These are phyloP conservation scores for Drosophila novamexicana DNA, from an alignment of 1,140 invertebrate species.

Conservation along the genomic window DNA sequence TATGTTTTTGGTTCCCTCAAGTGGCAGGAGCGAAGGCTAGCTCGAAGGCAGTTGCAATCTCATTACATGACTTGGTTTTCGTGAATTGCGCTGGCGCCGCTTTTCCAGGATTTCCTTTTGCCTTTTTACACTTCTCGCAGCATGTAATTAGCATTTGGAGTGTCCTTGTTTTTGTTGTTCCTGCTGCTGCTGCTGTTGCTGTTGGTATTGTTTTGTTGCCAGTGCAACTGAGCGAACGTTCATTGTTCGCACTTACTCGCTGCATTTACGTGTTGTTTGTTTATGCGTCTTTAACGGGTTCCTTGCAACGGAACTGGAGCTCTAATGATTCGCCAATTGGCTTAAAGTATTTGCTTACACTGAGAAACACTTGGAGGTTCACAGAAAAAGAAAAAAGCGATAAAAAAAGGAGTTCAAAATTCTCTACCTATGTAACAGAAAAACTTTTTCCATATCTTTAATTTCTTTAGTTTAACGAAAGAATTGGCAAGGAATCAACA, in stretches of 20 bases:
- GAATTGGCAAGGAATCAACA: neutral
- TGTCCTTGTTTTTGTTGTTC: conserved; percentile 5
- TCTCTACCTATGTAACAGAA: neutral
- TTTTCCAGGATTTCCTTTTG: conserved; percentile 45
- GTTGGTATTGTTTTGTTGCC: conserved; percentile 19
- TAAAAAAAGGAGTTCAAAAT: neutral
- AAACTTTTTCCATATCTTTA: no score
- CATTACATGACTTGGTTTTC: conserved; percentile 35
- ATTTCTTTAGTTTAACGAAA: no score
- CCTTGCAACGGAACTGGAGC: conserved; percentile 8
- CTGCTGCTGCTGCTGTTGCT: neutral
- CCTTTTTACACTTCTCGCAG: conserved; percentile 31
- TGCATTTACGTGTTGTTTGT: conserved; percentile 1
- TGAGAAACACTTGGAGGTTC: neutral
- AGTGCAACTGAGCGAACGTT: conserved; percentile 6
- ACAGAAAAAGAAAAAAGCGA: neutral
- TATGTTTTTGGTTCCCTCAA: conserved; percentile 9
- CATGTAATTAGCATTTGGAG: conserved; percentile 45
- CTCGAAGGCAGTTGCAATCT: conserved; percentile 37
- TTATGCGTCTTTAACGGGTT: neutral
- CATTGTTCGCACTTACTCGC: conserved; percentile 14
- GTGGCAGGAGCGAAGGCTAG: conserved; percentile 1
- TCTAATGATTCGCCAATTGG: conserved; percentile 28
- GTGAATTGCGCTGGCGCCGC: conserved; percentile 36
- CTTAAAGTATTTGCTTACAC: conserved; percentile 8